Evolutionary conservation across 1,140 invertebrate genomes (phyloP), one percentile per base, ranked within the genome.

Genomic region (Ceratosolen solmsi): DNA sequence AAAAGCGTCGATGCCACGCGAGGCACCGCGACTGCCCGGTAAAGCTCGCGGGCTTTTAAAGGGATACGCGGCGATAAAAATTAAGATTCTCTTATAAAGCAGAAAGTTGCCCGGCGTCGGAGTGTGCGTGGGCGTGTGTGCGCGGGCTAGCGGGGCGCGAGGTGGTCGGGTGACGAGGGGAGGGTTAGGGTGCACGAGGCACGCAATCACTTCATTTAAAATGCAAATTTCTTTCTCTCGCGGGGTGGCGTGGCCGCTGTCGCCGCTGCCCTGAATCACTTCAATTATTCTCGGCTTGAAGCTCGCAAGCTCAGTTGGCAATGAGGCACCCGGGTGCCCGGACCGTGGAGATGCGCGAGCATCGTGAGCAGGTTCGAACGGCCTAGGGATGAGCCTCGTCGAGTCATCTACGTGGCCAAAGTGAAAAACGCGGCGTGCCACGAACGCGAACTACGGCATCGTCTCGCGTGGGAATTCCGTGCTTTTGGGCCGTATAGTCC

Each of bases 151-250:
- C 4, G 7, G 38, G 38, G 41, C 13, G 41, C 5, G 36, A 22
- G 58, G n/a, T 30, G 27, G 51, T 15, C 5, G 51, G 36, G 2
- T 30, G 65, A 20, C 2, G 56, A 30, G 22, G 60, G 79, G 79
- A n/a, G 36, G 9, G 41, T 20, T 49, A 83, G 84, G 63, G 83
- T 83, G 75, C 76, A 75, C 86, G 85, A 84, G 82, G 88, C 91
- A 91, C 91, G 90, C 90, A 86, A 92, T 91, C 87, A 89, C 87
- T 92, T 92, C 90, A 92, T 92, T 92, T 91, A 91, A 92, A 92
- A 92, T 92, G 91, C 91, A 91, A 92, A 92, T 92, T 90, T 74
- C 72, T 46, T 60, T 33, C 78, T 82, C 73, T 83, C 72, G 49
- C 49, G 83, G 85, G 85, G 85, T 91, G 88, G 89, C 90, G 90